Conservation (phyloP, 1,140 invertebrate species). For the Drosophila melanogaster region Release_6_plus_ISO1_MT NT_033777.3:15479501-15480000, state of each 20-base stretch:
- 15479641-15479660: conserved; percentile 36
- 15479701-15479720: conserved; percentile 66
- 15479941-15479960: conserved; percentile 5
- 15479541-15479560: conserved; percentile 21
- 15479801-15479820: conserved; percentile 17
- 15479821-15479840: conserved; percentile 47
- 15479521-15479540: no score
- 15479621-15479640: conserved; percentile 39
- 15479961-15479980: conserved; percentile 58
- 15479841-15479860: conserved; percentile 21
- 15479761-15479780: conserved; percentile 20
- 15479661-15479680: conserved; percentile 37
- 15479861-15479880: conserved; percentile 1
- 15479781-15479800: conserved; percentile 50
- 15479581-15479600: conserved; percentile 51
- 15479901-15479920: conserved; percentile 3
- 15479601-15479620: conserved; percentile 45
- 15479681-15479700: conserved; percentile 47
- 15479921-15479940: conserved; percentile 45
- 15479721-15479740: conserved; percentile 59
- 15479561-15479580: conserved; percentile 36
- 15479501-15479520: no score
- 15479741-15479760: conserved; percentile 37
- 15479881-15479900: conserved; percentile 3
- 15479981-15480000: conserved; percentile 48